phyloP scores from a whole-genome alignment of 2,113 vertebrate genomes.

The Dromas ardeola region DNA sequence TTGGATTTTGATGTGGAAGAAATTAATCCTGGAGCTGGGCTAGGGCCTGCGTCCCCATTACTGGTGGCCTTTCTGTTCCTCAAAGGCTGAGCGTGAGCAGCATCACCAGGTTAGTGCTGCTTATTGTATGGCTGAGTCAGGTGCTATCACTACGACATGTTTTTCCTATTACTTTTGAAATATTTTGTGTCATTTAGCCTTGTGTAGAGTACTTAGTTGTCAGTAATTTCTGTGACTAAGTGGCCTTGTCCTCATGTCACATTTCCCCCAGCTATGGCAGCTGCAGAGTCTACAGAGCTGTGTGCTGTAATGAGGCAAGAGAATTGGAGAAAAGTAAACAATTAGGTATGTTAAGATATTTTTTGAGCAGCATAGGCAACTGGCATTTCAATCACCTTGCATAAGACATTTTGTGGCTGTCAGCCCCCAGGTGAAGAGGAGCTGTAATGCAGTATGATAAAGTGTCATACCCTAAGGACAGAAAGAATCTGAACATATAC shows the following conservation, averaged over 20 bases:
- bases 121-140: not conserved
- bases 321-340: not conserved
- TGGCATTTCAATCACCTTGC: slow-evolving; percentile 21
- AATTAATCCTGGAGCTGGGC: not conserved
- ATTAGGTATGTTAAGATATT: not conserved
- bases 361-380: not conserved
- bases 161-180: not conserved
- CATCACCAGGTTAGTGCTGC: not conserved
- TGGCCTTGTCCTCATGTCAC: not conserved
- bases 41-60: not conserved
- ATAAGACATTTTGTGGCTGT: not conserved
- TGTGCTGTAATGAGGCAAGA: not conserved
- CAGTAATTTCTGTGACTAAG: slow-evolving; percentile 3
- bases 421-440: not conserved
- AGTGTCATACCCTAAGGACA: slow-evolving; percentile 29
- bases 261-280: not conserved
- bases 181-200: not conserved
- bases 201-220: not conserved
- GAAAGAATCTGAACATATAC: not conserved
- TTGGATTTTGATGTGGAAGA: not conserved
- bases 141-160: not conserved
- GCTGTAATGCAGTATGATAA: not conserved
- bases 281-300: not conserved
- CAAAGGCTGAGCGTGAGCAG: not conserved
- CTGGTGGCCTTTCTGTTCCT: not conserved